Base-by-base conservation (phyloP, 2,797 vertebrate genomes). In the Staurois parvus region DNA sequence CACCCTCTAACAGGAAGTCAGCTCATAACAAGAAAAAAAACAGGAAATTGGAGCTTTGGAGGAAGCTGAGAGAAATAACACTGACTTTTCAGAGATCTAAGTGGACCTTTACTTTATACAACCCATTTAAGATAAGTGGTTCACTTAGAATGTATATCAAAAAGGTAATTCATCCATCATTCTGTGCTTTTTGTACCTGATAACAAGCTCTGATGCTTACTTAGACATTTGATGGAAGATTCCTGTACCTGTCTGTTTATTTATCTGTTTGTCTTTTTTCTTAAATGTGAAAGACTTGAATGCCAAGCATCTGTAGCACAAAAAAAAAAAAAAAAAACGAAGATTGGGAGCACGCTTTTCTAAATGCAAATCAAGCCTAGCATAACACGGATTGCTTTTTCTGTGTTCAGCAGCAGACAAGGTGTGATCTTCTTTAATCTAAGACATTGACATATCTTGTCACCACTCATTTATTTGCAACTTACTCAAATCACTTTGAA, bases 381-480 rank as follows among this genome's bases (percentile, higher is more conserved):
- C 56, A 45, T 66, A 76, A 76, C 56, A 40, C 34, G 45, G 42
- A 81, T 59, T 67, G 52, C 66, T 72, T 86, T 52, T 70, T 30
- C 77, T 77, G 24, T 45, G 19, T 73, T 72, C 32, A 72, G 17
- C 48, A 77, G 42, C 62, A 86, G 84, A 82, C 64, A 72, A 66
- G 68, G 85, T 86, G 80, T 68, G 79, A 86, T 86, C 85, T 79
- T 56, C 80, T 64, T 83, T 78, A 77, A 82, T 81, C 79, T 73
- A 59, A 86, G 52, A 86, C 52, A 26, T 1, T 68, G 76, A 81
- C 0, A 0, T 56, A 52, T 62, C 68, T 56, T 86, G 48, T 80
- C 88, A 81, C 85, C 62, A 3, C 82, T 88, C 81, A 88, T 87
- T 85, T 84, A 79, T 88, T 87, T 87, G 84, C 74, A 52, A 12